Conservation (phyloP, 2,113 vertebrate genomes). For the Hippolais icterina region DNA sequence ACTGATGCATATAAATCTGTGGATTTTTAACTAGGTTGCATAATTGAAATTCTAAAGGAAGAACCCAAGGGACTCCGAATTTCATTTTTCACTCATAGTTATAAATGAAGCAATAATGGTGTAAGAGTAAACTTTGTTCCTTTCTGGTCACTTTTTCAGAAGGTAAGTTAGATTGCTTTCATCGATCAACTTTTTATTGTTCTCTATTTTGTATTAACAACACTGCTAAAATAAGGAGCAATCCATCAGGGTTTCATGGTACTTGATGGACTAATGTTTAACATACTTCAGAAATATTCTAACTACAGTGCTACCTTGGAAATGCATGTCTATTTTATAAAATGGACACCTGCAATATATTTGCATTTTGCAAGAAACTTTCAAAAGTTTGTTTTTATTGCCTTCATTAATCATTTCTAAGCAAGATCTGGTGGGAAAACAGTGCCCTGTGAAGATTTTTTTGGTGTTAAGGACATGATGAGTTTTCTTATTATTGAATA, state of each 20-base stretch:
- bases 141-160: neutral
- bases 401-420: neutral
- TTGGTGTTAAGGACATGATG: neutral
- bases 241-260: neutral
- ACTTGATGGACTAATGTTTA: neutral
- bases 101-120: neutral
- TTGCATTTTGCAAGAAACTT: neutral
- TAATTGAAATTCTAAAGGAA: neutral
- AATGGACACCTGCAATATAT: neutral
- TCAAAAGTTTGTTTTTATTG: neutral
- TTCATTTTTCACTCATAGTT: neutral
- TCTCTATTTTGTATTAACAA: neutral
- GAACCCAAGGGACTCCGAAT: neutral
- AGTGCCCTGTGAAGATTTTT: neutral
- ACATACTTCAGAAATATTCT: neutral
- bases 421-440: neutral
- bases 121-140: neutral
- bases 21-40: neutral
- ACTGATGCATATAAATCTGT: neutral
- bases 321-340: neutral
- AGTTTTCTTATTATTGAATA: neutral
- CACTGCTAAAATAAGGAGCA: neutral
- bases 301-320: neutral
- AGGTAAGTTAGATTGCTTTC: neutral
- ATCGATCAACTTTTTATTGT: neutral